These are phyloP conservation scores for Sciurus niger DNA, from an alignment of 2,113 vertebrate species.

Conservation along the genomic window DNA sequence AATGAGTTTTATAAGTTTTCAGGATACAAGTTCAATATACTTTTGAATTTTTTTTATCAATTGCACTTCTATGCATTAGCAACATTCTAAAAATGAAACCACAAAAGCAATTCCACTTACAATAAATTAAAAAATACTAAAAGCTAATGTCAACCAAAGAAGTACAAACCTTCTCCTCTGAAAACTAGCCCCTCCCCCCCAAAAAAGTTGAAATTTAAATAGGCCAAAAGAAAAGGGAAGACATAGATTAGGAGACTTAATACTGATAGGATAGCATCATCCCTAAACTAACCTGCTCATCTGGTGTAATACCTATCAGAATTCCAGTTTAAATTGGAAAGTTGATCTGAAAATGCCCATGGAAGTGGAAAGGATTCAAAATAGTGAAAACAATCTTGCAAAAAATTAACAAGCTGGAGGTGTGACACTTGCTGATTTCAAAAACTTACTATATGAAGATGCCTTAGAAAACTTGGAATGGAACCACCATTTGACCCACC, in stretches of 20 bases:
- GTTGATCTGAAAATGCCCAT: neutral
- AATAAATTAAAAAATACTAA: neutral
- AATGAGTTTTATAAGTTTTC: neutral
- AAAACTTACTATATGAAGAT: neutral
- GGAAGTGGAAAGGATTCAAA: neutral
- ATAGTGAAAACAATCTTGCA: neutral
- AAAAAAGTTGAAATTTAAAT: constrained; percentile 12
- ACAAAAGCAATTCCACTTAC: neutral
- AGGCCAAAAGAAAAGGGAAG: constrained; percentile 41
- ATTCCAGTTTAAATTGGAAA: neutral
- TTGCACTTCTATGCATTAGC: neutral
- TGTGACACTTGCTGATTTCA: neutral
- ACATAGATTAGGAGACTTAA: neutral
- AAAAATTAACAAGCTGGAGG: neutral
- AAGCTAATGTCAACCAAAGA: constrained; percentile 3
- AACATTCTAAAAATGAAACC: constrained; percentile 12
- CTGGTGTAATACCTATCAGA: neutral
- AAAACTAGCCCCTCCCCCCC: neutral
- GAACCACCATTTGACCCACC: too few species aligned
- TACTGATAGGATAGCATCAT: neutral
- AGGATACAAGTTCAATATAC: neutral
- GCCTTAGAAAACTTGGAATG: too few species aligned
- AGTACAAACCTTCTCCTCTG: neutral
- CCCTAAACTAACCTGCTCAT: neutral
- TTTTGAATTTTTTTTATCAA: too few species aligned